Percentiles rank a stretch among this genome's conserved stretches.
These are phyloP conservation scores for Tetrax tetrax DNA, from an alignment of 2,113 vertebrate species.

Conservation along the genomic window DNA sequence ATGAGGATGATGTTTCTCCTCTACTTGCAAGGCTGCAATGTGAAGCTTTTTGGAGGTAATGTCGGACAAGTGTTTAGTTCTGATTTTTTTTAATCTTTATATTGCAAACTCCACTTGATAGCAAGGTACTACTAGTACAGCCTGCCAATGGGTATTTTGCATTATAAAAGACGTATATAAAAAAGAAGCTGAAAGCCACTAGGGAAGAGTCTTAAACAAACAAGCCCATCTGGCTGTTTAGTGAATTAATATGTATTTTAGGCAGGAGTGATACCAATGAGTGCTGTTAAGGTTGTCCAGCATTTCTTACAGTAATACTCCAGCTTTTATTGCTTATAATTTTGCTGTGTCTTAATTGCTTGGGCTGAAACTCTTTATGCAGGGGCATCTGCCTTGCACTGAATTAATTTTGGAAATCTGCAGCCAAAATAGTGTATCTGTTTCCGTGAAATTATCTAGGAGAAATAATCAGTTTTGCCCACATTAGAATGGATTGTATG, in stretches of 20 bases:
- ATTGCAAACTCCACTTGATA: background rate
- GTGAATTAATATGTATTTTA: constrained; percentile 47
- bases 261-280: background rate
- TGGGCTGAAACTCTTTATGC: constrained; percentile 13
- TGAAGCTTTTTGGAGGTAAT: background rate
- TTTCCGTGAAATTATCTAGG: background rate
- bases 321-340: background rate
- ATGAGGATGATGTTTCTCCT: background rate
- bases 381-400: background rate
- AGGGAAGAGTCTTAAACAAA: constrained; percentile 49
- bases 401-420: constrained; percentile 12
- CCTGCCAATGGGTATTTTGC: constrained; percentile 32
- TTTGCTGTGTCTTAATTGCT: constrained; percentile 29
- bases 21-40: background rate
- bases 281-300: constrained; percentile 36
- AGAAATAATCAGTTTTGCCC: background rate
- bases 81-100: background rate
- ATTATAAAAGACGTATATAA: background rate
- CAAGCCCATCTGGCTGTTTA: constrained; percentile 45
- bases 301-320: background rate
- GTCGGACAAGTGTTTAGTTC: background rate
- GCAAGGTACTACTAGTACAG: background rate
- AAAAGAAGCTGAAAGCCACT: background rate
- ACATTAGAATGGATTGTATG: background rate
- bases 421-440: constrained; percentile 8